phyloP scores from a whole-genome alignment of 2,797 vertebrate species.

The Falco columbarius region DNA sequence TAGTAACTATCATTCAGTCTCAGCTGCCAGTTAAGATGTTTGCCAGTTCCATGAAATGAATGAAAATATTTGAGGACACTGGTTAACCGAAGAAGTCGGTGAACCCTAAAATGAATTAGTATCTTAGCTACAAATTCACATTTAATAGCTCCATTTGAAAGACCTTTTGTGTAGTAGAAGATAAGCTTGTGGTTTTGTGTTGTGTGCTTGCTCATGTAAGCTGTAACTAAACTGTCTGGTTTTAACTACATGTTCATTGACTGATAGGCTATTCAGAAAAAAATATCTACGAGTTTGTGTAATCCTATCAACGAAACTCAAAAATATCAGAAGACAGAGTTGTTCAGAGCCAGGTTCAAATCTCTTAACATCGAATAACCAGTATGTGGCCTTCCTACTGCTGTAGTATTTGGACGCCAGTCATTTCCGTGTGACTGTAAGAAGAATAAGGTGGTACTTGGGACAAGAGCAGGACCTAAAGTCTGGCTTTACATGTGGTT shows the following conservation, averaged over 20 bases:
- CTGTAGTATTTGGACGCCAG: neutral
- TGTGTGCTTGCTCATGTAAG: neutral
- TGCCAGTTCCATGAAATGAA: conserved; percentile 1
- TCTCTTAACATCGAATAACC: neutral
- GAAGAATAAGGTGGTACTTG: neutral
- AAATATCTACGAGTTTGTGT: neutral
- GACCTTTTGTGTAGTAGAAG: conserved; percentile 10
- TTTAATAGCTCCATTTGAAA: conserved; percentile 4
- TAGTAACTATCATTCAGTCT: neutral
- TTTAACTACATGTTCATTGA: neutral
- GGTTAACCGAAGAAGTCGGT: neutral
- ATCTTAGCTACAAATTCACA: neutral
- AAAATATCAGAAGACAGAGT: neutral
- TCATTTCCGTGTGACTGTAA: neutral
- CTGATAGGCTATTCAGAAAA: neutral
- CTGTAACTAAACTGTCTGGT: conserved; percentile 1
- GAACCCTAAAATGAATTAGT: conserved; percentile 28
- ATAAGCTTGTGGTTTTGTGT: neutral
- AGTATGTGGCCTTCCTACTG: neutral
- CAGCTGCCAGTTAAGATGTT: neutral
- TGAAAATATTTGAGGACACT: neutral
- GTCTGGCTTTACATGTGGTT: neutral
- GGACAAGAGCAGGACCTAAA: neutral
- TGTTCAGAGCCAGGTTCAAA: neutral
- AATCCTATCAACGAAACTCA: neutral